Conservation (phyloP, 2,797 vertebrate genomes). For the Mus caroli region DNA sequence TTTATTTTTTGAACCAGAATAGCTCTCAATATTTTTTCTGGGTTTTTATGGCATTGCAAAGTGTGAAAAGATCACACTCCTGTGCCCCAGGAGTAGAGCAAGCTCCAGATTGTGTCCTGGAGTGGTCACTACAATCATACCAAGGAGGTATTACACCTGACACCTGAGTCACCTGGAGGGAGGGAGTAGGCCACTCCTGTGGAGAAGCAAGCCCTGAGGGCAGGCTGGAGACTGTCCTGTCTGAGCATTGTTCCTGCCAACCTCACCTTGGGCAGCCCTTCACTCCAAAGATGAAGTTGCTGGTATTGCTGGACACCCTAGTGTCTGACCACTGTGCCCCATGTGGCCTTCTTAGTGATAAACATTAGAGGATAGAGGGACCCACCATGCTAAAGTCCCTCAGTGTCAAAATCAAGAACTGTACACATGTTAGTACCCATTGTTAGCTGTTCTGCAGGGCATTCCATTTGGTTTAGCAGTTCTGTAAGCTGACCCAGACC, state of each 20-base stretch:
- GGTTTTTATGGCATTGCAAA: neutral
- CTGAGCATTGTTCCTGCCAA: neutral
- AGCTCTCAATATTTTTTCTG: neutral
- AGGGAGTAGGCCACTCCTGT: rapidly evolving
- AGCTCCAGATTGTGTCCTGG: neutral
- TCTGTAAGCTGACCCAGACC: neutral
- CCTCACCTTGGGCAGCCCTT: neutral
- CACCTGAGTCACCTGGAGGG: no score
- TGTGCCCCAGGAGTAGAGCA: neutral
- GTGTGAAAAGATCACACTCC: neutral
- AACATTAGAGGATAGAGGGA: neutral
- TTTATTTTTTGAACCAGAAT: neutral
- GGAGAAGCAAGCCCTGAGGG: neutral
- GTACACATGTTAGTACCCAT: no score
- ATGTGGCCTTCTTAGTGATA: neutral
- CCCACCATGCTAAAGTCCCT: neutral
- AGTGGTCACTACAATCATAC: neutral
- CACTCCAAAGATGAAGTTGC: neutral
- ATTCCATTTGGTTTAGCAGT: neutral
- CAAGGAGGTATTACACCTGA: neutral
- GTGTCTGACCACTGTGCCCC: neutral
- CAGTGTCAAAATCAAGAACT: neutral
- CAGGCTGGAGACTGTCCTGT: neutral
- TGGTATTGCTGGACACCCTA: neutral
- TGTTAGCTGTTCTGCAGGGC: neutral